These are phyloP conservation scores for Drosophila meridiana DNA, from an alignment of 2,888 invertebrate genomes.

Conservation along the genomic window DNA sequence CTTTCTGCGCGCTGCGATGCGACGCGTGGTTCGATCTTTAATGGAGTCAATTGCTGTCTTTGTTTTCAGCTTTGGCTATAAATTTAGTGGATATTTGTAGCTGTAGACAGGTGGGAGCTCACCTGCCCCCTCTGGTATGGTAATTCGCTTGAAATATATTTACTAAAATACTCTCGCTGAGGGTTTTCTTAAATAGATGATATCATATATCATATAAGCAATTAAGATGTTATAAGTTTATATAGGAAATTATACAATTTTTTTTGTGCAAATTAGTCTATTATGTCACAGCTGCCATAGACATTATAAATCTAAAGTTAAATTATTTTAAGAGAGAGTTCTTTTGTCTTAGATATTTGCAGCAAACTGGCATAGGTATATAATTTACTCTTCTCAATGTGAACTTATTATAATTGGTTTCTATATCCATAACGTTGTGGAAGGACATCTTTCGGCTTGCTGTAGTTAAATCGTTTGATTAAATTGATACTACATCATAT, in stretches of 20 bases:
- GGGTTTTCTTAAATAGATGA: not conserved
- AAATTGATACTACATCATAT: too few species aligned
- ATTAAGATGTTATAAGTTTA: not conserved
- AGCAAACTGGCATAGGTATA: not conserved
- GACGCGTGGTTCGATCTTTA: constrained; percentile 19
- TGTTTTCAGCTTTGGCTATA: constrained; percentile 9
- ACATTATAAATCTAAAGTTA: not conserved
- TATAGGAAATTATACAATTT: not conserved
- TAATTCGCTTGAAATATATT: not conserved
- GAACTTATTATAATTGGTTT: not conserved
- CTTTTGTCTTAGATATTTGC: not conserved
- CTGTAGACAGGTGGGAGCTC: not conserved
- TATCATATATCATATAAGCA: not conserved
- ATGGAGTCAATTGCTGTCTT: constrained; percentile 4
- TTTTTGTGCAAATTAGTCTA: too few species aligned
- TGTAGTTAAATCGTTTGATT: too few species aligned
- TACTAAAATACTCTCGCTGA: not conserved
- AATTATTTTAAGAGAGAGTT: not conserved
- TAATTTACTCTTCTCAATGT: too few species aligned
- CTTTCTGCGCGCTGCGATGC: constrained; percentile 49
- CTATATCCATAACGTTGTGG: not conserved
- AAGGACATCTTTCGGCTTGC: too few species aligned
- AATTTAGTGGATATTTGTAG: constrained; percentile 2
- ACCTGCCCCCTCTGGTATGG: constrained; percentile 6
- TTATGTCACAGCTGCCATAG: not conserved